A percentile compares a stretch with the other conserved stretches of the same genome.
Evolutionary conservation across 2,797 vertebrate species (phyloP).

Genomic region (Petrocephalus sullivani): DNA sequence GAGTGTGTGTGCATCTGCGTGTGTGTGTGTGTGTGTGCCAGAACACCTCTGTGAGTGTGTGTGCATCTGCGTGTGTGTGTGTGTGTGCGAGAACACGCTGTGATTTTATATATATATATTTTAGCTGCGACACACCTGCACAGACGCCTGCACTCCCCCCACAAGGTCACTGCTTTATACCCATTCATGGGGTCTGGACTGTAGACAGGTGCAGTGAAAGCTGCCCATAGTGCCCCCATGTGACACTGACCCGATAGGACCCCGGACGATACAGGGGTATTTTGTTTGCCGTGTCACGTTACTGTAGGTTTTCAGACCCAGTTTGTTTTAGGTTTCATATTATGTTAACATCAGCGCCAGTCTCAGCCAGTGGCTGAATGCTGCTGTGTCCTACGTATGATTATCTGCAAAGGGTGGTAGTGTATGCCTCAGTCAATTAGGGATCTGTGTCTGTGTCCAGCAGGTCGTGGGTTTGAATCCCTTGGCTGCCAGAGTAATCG

Average conservation of each 20-base stretch:
- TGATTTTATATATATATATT: background rate
- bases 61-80: slow-evolving; percentile 10
- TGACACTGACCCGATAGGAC: background rate
- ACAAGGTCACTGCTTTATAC: background rate
- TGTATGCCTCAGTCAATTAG: background rate
- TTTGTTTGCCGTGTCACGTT: background rate
- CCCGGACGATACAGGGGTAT: background rate
- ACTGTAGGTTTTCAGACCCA: background rate
- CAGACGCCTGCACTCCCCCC: background rate
- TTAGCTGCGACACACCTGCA: background rate
- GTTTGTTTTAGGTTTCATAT: background rate
- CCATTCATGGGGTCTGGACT: background rate
- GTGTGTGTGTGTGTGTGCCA: slow-evolving; percentile 24
- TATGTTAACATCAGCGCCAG: background rate
- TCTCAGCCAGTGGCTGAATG: background rate
- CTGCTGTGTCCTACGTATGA: background rate
- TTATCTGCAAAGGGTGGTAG: background rate
- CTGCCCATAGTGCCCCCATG: background rate
- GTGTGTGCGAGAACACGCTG: slow-evolving; percentile 10
- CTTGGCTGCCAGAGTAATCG: background rate
- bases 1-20: slow-evolving; percentile 47
- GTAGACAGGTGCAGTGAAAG: background rate
- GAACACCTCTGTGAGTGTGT: slow-evolving; percentile 29
- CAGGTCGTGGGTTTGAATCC: background rate
- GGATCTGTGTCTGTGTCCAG: background rate